These are phyloP conservation scores for Lontra canadensis DNA, from an alignment of 2,113 vertebrate genomes.

Conservation along the genomic window DNA sequence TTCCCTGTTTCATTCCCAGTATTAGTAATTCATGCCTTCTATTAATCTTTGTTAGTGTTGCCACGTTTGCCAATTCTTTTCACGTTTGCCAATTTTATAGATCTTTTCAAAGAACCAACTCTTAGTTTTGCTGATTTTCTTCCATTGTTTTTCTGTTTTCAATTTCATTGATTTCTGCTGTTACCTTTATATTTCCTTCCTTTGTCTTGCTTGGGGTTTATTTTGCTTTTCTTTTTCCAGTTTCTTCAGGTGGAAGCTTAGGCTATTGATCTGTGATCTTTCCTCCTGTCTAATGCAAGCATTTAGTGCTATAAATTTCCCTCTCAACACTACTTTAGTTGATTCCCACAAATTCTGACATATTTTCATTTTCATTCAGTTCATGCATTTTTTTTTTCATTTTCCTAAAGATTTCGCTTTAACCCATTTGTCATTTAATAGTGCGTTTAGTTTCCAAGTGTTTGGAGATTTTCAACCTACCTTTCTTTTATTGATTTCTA, in stretches of 20 bases:
- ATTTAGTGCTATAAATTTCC: not conserved
- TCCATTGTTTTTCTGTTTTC: not conserved
- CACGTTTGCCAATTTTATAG: not conserved
- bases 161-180: conserved; percentile 1
- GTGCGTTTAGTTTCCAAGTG: not conserved
- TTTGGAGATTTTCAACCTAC: not conserved
- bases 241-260: not conserved
- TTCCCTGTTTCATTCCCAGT: not conserved
- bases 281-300: not conserved
- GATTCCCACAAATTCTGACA: not conserved
- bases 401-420: not conserved
- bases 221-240: not conserved
- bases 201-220: not conserved
- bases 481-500: not conserved
- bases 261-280: not conserved
- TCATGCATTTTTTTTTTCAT: not conserved
- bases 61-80: not conserved
- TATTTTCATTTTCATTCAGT: not conserved
- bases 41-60: not conserved
- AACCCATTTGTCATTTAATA: not conserved
- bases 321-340: not conserved
- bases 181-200: not conserved
- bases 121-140: conserved; percentile 9
- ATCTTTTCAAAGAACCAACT: conserved; percentile 37
- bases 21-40: not conserved